Evolutionary conservation across 2,113 vertebrate species (phyloP), one percentile per base, ranked within the genome.

Genomic region (Cygnus atratus): DNA sequence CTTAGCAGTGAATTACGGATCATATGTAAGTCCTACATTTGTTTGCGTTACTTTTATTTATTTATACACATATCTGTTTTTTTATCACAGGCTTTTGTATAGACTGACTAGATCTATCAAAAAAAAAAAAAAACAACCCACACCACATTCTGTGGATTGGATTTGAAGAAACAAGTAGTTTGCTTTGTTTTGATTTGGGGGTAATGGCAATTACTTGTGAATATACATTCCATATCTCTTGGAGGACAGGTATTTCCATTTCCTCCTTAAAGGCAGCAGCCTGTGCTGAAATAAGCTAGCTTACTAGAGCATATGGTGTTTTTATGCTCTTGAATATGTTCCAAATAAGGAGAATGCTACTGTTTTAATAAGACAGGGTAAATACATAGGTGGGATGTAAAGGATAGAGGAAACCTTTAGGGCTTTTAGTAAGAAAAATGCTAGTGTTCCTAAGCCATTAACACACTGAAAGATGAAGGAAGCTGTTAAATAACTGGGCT

Each of bases 1-100:
- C 9, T 97, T 99, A 37, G 99, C 99, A 59, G 98, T 99, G 95
- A 98, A 99, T 95, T 99, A 99, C 2, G 99, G 99, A 87, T 99
- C 99, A 82, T 99, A 98, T 0, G 99, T 99, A 98, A 99, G 99
- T 98, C 62, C 31, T 81, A 2, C 13, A 5, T 87, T 85, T 87
- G 10, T 57, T 78, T 76, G 59, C 18, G 0, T 71, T 7, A 3
- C 21, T 4, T 16, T 21, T 33, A 9, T 20, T 68, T 33, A 1
- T 54, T 39, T 62, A 9, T 37, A 4, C 22, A 54, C 55, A 14
- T 29, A 31, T n/a, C 3, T 43, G 43, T 63, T 13, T 33, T 52
- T 52, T 21, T n/a, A 16, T 18, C 9, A 66, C n/a, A 33, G 2
- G 13, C 35, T 54, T 43, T 21, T 78, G 29, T 37, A 37, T 29